phyloP scores from a whole-genome alignment of 2,888 invertebrate genomes.

The Nowickia ferox region DNA sequence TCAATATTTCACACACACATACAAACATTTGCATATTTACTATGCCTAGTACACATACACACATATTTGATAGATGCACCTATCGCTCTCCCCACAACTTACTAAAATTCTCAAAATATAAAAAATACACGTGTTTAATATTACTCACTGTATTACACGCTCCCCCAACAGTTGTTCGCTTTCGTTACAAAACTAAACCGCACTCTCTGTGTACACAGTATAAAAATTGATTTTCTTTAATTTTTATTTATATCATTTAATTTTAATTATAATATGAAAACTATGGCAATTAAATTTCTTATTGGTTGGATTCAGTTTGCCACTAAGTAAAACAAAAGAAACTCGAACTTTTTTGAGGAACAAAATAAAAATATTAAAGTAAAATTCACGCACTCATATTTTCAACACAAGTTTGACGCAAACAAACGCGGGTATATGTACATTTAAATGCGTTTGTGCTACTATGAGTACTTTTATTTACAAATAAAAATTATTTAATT shows the following conservation, averaged over 20 bases:
- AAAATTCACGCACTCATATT: slow-evolving; percentile 9
- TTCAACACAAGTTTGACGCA: neutral
- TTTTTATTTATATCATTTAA: slow-evolving; percentile 4
- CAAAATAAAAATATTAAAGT: neutral
- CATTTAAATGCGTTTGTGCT: neutral
- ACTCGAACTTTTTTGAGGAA: slow-evolving; percentile 9
- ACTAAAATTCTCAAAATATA: neutral
- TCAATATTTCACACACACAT: too few species aligned
- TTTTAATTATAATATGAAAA: slow-evolving; percentile 20
- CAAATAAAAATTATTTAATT: slow-evolving; percentile 32
- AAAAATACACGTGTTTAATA: slow-evolving; percentile 38
- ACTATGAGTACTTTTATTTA: slow-evolving; percentile 22
- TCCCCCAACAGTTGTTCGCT: slow-evolving; percentile 23
- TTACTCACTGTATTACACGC: slow-evolving; percentile 23
- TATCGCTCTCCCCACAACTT: neutral
- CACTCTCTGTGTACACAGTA: slow-evolving; percentile 45
- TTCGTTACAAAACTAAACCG: slow-evolving; percentile 46
- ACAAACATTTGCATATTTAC: neutral
- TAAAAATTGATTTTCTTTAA: slow-evolving; percentile 56
- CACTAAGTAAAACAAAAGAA: neutral
- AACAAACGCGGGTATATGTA: neutral
- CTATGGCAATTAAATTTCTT: slow-evolving; percentile 16
- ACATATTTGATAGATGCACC: neutral
- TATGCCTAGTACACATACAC: neutral
- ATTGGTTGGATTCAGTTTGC: slow-evolving; percentile 1